Evolutionary conservation across 2,888 invertebrate genomes (phyloP), one percentile per base, ranked within the genome.

Genomic region (Petrolisthes manimaculis): DNA sequence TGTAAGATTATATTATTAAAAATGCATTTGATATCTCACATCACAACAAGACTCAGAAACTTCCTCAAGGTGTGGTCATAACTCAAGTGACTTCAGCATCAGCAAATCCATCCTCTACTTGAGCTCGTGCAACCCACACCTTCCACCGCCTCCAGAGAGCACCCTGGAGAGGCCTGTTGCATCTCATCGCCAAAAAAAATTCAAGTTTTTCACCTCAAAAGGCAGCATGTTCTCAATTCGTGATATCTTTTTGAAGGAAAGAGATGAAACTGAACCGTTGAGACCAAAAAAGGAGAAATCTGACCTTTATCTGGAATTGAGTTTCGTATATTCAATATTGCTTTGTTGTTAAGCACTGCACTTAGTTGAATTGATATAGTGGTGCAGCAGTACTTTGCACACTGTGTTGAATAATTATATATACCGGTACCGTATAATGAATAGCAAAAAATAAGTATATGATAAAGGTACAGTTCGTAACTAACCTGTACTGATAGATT

Each of bases 191-290:
- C 74, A 84, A n/a, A 84, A 84, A 81, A 84, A 88, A 67, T 88
- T 88, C 84, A 88, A 81, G 84, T 75, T 88, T 55, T 88, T 88
- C 67, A 53, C 81, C 9, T 21, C 74, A 51, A 88, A 88, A 80
- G 88, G 88, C 80, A 88, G 88, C 54, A 69, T 88, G 84, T 37
- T 88, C 54, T 88, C 88, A 51, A 54, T 88, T 53, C 84, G 88
- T 24, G 88, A 88, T 8, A 84, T 88, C 80, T 88, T 88, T 83
- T 84, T 80, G 80, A 88, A 81, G 83, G 84, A 84, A n/a, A 88
- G 84, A 67, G 84, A 88, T 53, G 84, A 83, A 56, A 9, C 83
- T 55, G 83, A 79, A 37, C 51, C 83, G 5, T n/a, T 79, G 18
- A 87, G 79, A 77, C 77, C 81, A 51, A 82, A 86, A 67, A 56